Percentiles rank a stretch among this genome's conserved stretches.
These are phyloP conservation scores for Amia ocellicauda DNA, from an alignment of 2,113 vertebrate species.

Conservation along the genomic window DNA sequence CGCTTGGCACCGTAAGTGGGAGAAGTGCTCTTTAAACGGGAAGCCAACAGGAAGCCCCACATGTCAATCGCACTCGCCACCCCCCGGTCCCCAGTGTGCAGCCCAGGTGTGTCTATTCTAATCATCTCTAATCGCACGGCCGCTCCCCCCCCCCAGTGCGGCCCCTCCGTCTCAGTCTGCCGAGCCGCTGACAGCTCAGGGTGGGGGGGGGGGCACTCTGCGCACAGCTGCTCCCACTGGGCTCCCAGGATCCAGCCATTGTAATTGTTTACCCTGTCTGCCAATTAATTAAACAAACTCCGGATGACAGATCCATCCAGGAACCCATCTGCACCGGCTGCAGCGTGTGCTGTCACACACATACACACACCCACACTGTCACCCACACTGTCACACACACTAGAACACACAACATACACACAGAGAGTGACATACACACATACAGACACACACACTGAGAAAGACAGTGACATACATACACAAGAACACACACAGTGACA, in stretches of 20 bases:
- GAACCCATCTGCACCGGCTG: constrained; percentile 24
- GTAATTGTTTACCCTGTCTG: constrained; percentile 43
- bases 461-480: too few relatives aligned
- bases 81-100: constrained; percentile 6
- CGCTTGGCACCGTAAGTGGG: constrained; percentile 22
- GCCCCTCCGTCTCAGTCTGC: constrained; percentile 36
- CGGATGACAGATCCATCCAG: constrained; percentile 50
- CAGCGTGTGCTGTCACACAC: too few relatives aligned
- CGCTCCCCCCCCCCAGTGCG: constrained; percentile 20
- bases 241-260: constrained; percentile 40
- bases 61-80: background rate
- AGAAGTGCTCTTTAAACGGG: background rate
- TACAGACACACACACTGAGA: too few relatives aligned
- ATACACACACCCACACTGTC: constrained; percentile 43
- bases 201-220: constrained; percentile 29
- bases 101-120: constrained; percentile 55
- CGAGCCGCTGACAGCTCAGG: constrained; percentile 50
- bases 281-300: constrained; percentile 59
- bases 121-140: constrained; percentile 54
- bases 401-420: constrained; percentile 19
- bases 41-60: background rate
- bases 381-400: constrained; percentile 20
- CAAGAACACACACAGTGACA: background rate
- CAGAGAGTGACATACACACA: constrained; percentile 11
- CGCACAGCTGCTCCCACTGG: constrained; percentile 55